Evolutionary conservation across 1,140 invertebrate genomes (phyloP), one percentile per base, ranked within the genome.

Genomic region (Conopomorpha cramerella): DNA sequence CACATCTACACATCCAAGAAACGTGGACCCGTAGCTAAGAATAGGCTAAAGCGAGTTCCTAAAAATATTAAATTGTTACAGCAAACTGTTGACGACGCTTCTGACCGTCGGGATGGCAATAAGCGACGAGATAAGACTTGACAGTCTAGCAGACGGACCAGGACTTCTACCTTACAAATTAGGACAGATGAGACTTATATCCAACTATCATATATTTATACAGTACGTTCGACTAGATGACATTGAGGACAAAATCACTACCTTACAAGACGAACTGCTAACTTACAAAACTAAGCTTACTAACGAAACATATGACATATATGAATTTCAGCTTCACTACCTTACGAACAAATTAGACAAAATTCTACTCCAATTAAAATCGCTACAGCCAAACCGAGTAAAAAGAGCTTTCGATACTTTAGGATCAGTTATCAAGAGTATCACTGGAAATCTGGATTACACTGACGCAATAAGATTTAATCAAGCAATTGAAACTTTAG

Each of bases 11-110:
- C 32, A 6, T 23, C 32, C 13, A 34, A 34, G 25, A 34, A 34
- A n/a, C 32, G 32, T 13, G 32, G 17, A 2, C 17, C 32, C n/a
- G 31, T 33, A 2, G 31, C 31, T 6, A 19, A 14, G 3, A 8
- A 17, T 33, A 31, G 15, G 16, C 4, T 31, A 14, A 31, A 31
- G 7, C 15, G 13, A 16, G 6, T n/a, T 16, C 4, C 4, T n/a
- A n/a, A n/a, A n/a, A n/a, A n/a, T 31, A 31, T 19, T n/a, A 26
- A 26, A 29, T 47, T 50, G 34, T 44, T 41, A 14, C 42, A 48
- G 39, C 33, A 25, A 12, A 23, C 41, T 27, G 32, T 29, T 40
- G n/a, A 8, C 40, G 13, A n/a, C 27, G 28, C 3, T n/a, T 6
- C 30, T 31, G 10, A 6, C 19, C 7, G 13, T n/a, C n/a, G n/a